phyloP scores from a whole-genome alignment of 2,113 vertebrate species.

The Macquaria australasica region DNA sequence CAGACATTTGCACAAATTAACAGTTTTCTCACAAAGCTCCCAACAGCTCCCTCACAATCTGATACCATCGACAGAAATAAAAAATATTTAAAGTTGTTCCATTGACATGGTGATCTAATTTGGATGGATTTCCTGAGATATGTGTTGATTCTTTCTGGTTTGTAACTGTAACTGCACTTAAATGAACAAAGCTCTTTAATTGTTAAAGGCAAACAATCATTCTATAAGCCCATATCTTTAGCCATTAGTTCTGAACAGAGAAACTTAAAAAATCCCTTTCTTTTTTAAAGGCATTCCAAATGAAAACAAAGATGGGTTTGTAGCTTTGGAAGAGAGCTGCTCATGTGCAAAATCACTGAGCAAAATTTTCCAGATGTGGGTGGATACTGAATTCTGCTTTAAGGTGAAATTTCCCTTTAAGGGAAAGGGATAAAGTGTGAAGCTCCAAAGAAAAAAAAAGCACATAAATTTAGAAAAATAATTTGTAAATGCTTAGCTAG shows the following conservation, averaged over 20 bases:
- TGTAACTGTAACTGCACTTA: constrained; percentile 24
- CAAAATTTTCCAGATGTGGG: constrained; percentile 11
- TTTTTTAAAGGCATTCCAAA: constrained; percentile 1
- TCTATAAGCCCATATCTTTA: neutral
- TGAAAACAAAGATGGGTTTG: constrained; percentile 23
- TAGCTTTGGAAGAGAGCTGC: constrained; percentile 49
- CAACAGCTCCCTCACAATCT: neutral
- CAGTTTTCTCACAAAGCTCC: constrained; percentile 34
- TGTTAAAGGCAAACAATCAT: constrained; percentile 35
- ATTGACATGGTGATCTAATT: constrained; percentile 33
- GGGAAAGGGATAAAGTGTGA: constrained; percentile 29
- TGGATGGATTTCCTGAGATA: constrained; percentile 74
- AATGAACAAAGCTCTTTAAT: constrained; percentile 35
- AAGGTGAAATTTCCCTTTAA: constrained; percentile 17
- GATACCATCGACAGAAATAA: neutral
- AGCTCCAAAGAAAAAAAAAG: constrained; percentile 41
- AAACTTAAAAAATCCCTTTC: neutral
- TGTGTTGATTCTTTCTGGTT: constrained; percentile 38
- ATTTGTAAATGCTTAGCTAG: constrained; percentile 77
- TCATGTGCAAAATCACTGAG: constrained; percentile 29
- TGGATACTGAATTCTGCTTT: constrained; percentile 65
- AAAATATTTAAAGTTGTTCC: neutral
- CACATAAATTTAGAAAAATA: constrained; percentile 80
- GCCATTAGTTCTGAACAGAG: neutral
- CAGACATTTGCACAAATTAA: constrained; percentile 30